These are phyloP conservation scores for Donacobius atricapilla DNA, from an alignment of 2,113 vertebrate species.

Conservation along the genomic window DNA sequence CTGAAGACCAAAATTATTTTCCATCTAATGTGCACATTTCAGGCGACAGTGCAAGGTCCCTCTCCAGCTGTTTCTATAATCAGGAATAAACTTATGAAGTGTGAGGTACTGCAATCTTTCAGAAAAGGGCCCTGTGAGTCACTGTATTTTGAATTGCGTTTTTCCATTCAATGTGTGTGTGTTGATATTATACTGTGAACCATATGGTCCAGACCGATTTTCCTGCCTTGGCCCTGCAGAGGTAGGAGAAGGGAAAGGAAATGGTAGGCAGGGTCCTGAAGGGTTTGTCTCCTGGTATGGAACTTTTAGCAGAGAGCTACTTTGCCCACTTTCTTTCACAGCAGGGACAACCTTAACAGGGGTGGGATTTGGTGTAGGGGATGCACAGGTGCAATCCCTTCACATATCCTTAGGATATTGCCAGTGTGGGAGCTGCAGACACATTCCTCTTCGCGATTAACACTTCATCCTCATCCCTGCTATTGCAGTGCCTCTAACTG, in stretches of 20 bases:
- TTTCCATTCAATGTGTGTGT: neutral
- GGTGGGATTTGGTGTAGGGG: neutral
- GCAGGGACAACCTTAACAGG: neutral
- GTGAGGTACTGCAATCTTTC: neutral
- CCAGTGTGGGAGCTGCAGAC: neutral
- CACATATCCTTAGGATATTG: accelerated
- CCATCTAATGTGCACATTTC: neutral
- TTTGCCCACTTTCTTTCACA: neutral
- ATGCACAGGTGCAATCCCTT: neutral
- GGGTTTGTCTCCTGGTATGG: neutral
- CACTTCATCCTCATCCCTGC: neutral
- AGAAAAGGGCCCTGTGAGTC: neutral
- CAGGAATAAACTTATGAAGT: neutral
- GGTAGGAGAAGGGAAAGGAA: neutral
- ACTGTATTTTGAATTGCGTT: neutral
- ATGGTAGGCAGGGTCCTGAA: neutral
- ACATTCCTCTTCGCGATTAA: neutral
- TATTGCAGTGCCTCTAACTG: neutral
- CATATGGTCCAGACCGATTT: neutral
- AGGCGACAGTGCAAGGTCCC: accelerated
- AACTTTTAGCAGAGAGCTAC: neutral
- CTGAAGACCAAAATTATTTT: neutral
- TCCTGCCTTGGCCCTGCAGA: neutral
- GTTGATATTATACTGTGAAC: neutral
- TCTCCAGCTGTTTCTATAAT: neutral